A percentile compares a stretch with the other conserved stretches of the same genome.
Evolutionary conservation across 2,113 vertebrate species (phyloP).

Genomic region (Hystrix cristata): DNA sequence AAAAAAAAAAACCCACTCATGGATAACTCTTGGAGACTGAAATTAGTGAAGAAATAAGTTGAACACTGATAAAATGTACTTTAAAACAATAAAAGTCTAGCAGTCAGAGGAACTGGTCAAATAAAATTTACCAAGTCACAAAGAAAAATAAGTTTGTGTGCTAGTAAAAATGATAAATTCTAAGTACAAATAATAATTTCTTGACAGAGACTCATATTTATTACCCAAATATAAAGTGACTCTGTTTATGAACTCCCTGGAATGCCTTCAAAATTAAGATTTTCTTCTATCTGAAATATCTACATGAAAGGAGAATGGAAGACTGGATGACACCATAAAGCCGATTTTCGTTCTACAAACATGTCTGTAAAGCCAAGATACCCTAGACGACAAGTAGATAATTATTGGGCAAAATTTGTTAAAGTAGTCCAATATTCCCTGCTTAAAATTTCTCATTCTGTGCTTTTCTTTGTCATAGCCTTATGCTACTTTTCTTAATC

Average conservation of each 20-base stretch:
- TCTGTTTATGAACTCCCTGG: neutral
- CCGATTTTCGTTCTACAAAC: neutral
- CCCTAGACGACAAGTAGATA: neutral
- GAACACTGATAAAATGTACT: neutral
- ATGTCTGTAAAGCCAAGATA: neutral
- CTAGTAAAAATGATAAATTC: neutral
- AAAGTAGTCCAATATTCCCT: neutral
- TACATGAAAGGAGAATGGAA: neutral
- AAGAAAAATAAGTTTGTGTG: neutral
- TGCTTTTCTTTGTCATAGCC: neutral
- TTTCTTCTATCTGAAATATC: neutral
- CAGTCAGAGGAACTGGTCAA: neutral
- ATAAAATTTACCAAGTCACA: neutral
- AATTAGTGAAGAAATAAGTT: constrained; percentile 5
- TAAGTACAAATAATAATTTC: neutral
- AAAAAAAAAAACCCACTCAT: neutral
- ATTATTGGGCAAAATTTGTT: neutral
- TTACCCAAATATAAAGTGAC: neutral
- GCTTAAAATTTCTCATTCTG: neutral
- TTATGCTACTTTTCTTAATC: neutral
- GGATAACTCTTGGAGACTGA: neutral
- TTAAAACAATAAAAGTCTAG: neutral
- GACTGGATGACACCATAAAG: neutral
- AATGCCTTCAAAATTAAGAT: neutral
- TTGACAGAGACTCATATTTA: neutral